Percentiles rank a stretch among this genome's conserved stretches.
Evolutionary conservation across 2,888 invertebrate genomes (phyloP).

Genomic region (Drosophila falleni): DNA sequence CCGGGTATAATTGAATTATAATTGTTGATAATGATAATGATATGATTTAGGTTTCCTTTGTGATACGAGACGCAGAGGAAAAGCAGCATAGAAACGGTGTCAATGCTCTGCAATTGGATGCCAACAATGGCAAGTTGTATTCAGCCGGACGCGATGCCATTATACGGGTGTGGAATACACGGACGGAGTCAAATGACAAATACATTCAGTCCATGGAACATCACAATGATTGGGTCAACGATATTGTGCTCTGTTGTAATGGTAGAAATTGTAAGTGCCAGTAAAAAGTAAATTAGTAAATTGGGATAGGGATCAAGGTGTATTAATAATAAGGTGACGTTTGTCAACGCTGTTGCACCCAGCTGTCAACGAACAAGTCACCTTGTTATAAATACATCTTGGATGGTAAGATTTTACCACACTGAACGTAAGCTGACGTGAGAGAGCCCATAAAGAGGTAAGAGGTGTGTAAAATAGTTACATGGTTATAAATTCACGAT

Average conservation of each 20-base stretch:
- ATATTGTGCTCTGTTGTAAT: conserved; percentile 98
- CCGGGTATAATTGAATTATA: conserved; percentile 50
- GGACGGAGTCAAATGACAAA: conserved; percentile 88
- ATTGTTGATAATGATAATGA: background rate
- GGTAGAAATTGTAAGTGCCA: conserved; percentile 93
- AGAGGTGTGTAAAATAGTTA: no score
- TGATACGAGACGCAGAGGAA: conserved; percentile 98
- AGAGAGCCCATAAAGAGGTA: no score
- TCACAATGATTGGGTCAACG: conserved; percentile 99
- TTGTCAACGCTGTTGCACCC: no score
- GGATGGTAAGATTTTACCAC: no score
- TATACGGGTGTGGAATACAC: conserved; percentile 95
- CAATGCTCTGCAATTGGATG: conserved; percentile 97
- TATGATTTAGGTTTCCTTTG: conserved; percentile 95
- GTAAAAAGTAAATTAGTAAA: background rate
- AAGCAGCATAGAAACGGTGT: conserved; percentile 97
- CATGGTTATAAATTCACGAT: background rate
- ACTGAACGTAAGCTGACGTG: no score
- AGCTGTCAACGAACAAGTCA: no score
- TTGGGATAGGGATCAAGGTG: background rate
- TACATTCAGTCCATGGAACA: conserved; percentile 99
- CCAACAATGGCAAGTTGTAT: conserved; percentile 94
- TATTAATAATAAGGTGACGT: background rate
- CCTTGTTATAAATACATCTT: no score
- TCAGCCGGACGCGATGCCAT: conserved; percentile 97